These are phyloP conservation scores for Aphelenchoides besseyi DNA, from an alignment of 1,140 invertebrate species.

Conservation along the genomic window DNA sequence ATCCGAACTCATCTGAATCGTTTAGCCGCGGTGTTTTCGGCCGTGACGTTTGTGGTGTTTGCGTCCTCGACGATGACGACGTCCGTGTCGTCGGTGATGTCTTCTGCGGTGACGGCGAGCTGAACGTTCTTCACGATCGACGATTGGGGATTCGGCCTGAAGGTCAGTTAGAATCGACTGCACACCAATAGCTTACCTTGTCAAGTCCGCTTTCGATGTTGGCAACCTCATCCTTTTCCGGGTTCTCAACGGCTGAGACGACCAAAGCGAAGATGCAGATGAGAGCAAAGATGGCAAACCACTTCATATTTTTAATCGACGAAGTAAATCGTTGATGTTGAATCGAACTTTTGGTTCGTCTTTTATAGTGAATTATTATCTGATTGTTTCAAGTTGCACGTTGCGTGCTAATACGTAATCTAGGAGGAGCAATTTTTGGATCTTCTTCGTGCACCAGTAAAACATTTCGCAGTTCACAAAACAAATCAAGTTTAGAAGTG, in stretches of 20 bases:
- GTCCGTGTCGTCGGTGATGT: neutral
- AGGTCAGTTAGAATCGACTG: no score
- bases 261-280: conserved; percentile 10
- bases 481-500: neutral
- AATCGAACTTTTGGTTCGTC: neutral
- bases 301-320: conserved; percentile 2
- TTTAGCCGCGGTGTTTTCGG: neutral
- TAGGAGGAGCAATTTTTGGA: neutral
- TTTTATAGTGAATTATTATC: neutral
- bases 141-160: conserved; percentile 8
- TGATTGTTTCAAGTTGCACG: neutral
- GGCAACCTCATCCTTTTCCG: neutral
- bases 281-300: conserved; percentile 6
- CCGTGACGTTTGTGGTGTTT: neutral
- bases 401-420: neutral
- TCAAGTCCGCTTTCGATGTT: neutral
- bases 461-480: neutral
- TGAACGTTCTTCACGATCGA: conserved; percentile 13
- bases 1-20: neutral
- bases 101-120: conserved; percentile 20
- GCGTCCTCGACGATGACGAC: neutral
- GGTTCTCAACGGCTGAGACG: conserved; percentile 14
- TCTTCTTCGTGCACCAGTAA: neutral
- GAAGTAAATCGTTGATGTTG: neutral
- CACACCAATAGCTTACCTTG: no score